Evolutionary conservation across 1,140 invertebrate genomes (phyloP).

Genomic region (Trichomalopsis sarcophagae): DNA sequence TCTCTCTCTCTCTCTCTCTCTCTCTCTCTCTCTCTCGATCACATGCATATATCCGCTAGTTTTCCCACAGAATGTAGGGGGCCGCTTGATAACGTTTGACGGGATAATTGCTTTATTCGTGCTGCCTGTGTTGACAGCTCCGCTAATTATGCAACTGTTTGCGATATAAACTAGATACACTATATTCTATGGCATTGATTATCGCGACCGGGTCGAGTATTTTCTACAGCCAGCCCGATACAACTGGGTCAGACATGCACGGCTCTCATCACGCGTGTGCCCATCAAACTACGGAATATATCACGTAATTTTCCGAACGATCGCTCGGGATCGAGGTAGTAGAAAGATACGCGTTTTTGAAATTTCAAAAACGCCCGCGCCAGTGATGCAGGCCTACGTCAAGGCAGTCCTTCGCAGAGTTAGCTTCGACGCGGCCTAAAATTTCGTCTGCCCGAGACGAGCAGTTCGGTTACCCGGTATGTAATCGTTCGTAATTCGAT

Average conservation of each 20-base stretch:
- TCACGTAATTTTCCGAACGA: no score
- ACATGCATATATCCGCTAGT: background rate
- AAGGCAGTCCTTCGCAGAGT: background rate
- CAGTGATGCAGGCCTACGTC: background rate
- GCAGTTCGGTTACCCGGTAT: constrained; percentile 59
- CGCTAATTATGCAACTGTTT: background rate
- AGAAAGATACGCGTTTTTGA: background rate
- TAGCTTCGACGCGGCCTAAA: constrained; percentile 41
- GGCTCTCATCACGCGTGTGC: no score
- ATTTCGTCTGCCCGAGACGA: constrained; percentile 60
- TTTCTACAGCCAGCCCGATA: no score
- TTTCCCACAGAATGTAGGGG: background rate
- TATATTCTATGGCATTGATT: background rate
- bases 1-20: no score
- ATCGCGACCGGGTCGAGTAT: no score
- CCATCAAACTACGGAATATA: no score
- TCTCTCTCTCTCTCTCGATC: no score
- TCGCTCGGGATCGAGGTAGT: no score
- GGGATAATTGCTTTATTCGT: constrained; percentile 4
- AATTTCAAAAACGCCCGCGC: no score
- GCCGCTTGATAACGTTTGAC: background rate
- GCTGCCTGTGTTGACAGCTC: background rate
- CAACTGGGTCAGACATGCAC: no score
- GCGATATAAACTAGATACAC: background rate
- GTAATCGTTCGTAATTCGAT: constrained; percentile 68